phyloP scores from a whole-genome alignment of 2,888 invertebrate species.

The Agrochola lychnidis region DNA sequence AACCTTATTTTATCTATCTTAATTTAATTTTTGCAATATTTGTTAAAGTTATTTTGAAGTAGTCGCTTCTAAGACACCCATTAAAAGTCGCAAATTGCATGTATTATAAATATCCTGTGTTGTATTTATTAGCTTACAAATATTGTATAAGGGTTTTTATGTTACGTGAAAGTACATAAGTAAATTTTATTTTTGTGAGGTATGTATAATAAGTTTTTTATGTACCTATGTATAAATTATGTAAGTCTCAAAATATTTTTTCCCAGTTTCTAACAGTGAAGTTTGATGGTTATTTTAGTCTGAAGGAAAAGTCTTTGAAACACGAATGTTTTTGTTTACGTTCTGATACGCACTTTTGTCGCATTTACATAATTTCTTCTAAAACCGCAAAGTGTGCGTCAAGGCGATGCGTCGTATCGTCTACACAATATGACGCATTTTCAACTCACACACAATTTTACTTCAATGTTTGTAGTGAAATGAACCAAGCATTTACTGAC shows the following conservation, averaged over 20 bases:
- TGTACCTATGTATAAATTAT: constrained; percentile 10
- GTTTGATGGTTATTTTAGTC: neutral
- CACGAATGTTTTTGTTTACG: constrained; percentile 1
- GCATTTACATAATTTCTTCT: constrained; percentile 17
- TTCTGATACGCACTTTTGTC: constrained; percentile 5
- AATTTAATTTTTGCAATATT: constrained; percentile 9
- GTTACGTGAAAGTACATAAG: constrained; percentile 41
- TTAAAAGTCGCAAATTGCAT: constrained; percentile 29
- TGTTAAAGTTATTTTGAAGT: constrained; percentile 29
- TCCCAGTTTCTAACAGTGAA: neutral
- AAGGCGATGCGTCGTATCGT: constrained; percentile 12
- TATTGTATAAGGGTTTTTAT: constrained; percentile 35
- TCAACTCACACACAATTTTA: neutral
- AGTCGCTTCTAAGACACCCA: neutral
- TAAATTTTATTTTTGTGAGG: constrained; percentile 42
- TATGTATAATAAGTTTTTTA: neutral
- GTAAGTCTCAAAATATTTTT: neutral
- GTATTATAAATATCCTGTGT: constrained; percentile 35
- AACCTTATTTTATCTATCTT: constrained; percentile 6
- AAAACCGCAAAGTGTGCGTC: constrained; percentile 17
- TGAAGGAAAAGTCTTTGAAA: constrained; percentile 15
- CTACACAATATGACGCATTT: constrained; percentile 23
- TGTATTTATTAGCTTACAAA: constrained; percentile 40
- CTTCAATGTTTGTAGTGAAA: constrained; percentile 14
- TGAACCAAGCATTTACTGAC: constrained; percentile 19